phyloP scores from a whole-genome alignment of 2,888 invertebrate species.

The Eupithecia subumbrata region DNA sequence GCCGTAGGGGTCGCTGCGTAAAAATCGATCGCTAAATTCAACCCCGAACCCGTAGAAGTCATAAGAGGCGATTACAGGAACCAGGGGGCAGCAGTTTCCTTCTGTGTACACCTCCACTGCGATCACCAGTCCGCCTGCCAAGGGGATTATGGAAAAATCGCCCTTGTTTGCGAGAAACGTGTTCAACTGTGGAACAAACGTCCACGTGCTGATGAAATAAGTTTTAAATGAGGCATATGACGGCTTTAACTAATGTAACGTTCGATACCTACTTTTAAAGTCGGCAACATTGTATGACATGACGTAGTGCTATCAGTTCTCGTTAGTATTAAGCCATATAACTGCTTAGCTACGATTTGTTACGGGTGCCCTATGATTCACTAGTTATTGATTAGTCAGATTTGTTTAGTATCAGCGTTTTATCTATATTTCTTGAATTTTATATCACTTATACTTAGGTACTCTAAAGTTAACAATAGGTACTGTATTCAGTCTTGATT shows the following conservation, averaged over 20 bases:
- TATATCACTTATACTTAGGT: neutral
- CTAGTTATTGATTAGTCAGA: slow-evolving; percentile 51
- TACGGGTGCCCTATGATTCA: slow-evolving; percentile 54
- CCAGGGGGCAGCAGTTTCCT: neutral
- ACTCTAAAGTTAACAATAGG: neutral
- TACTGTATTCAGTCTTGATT: neutral
- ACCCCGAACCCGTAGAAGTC: neutral
- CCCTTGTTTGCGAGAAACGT: too few relatives aligned
- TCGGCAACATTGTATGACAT: neutral
- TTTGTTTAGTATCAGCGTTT: slow-evolving; percentile 59
- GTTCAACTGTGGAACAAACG: too few relatives aligned
- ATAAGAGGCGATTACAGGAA: neutral
- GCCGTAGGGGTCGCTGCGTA: too few relatives aligned
- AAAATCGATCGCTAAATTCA: too few relatives aligned
- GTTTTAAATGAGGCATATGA: too few relatives aligned
- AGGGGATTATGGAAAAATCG: too few relatives aligned
- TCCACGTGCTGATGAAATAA: too few relatives aligned
- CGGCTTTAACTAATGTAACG: neutral
- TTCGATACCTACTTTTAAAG: neutral
- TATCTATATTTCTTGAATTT: neutral
- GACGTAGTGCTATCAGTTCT: slow-evolving; percentile 20
- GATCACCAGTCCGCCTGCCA: too few relatives aligned
- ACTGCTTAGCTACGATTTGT: slow-evolving; percentile 20
- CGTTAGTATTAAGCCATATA: slow-evolving; percentile 19
- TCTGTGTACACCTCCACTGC: neutral